Conservation (phyloP, 1,140 invertebrate species). For the Drosophila lini region DNA sequence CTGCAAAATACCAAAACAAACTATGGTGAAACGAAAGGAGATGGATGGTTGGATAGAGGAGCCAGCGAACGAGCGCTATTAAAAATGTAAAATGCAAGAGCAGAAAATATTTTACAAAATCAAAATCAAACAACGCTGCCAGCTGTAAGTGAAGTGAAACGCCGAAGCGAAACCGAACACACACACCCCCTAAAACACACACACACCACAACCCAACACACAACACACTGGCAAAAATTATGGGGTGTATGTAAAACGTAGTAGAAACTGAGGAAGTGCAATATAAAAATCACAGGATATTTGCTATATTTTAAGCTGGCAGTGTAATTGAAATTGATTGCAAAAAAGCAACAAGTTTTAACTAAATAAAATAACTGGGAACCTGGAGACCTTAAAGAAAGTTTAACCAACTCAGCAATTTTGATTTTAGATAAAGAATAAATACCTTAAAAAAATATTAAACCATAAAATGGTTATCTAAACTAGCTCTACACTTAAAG, state of each 20-base stretch:
- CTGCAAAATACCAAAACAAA: slow-evolving; percentile 44
- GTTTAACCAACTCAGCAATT: background rate
- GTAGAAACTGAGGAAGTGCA: background rate
- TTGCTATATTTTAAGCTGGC: background rate
- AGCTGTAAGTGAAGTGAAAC: slow-evolving; percentile 75
- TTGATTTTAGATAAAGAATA: background rate
- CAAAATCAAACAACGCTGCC: slow-evolving; percentile 79
- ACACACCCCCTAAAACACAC: slow-evolving; percentile 11
- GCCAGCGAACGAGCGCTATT: slow-evolving; percentile 24
- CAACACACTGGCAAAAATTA: background rate
- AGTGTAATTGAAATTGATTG: slow-evolving; percentile 14
- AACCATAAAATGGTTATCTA: background rate
- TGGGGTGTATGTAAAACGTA: background rate
- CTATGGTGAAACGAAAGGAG: slow-evolving; percentile 7
- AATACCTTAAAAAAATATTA: background rate
- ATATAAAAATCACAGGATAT: no score
- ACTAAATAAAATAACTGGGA: background rate
- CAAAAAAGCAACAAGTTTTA: slow-evolving; percentile 4
- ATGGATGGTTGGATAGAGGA: background rate
- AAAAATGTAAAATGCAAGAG: slow-evolving; percentile 73
- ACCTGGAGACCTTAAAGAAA: background rate
- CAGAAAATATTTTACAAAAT: slow-evolving; percentile 81
- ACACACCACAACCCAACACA: slow-evolving; percentile 2
- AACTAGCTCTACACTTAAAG: background rate
- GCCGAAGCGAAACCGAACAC: slow-evolving; percentile 53